Conservation (phyloP, 2,797 vertebrate genomes). For the Phoebastria nigripes region DNA sequence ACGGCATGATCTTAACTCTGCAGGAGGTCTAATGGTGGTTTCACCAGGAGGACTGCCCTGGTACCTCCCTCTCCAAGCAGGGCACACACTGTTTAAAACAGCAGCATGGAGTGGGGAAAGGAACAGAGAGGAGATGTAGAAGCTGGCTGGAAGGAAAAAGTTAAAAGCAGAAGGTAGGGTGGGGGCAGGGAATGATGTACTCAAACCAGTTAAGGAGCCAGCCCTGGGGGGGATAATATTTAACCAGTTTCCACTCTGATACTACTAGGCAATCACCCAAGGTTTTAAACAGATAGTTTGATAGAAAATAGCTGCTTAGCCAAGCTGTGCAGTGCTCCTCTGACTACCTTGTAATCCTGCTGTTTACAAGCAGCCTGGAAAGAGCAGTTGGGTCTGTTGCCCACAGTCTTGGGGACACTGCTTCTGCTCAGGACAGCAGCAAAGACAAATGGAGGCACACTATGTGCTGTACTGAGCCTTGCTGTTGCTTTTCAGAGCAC, state of each 20-base stretch:
- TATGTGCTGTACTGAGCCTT: not conserved
- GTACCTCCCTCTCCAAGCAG: not conserved
- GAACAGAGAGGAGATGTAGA: not conserved
- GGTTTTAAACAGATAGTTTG: not conserved
- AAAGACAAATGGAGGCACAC: not conserved
- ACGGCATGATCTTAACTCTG: not conserved
- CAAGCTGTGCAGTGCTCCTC: not conserved
- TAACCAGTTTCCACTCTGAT: not conserved
- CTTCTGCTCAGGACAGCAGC: not conserved
- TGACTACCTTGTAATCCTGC: not conserved
- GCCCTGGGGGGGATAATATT: not conserved
- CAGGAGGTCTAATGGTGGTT: not conserved
- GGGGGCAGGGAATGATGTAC: not conserved
- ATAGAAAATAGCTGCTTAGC: not conserved
- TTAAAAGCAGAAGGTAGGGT: not conserved
- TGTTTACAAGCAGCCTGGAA: not conserved
- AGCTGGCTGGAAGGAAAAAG: not conserved
- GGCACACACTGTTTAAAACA: not conserved
- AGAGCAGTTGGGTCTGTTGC: not conserved
- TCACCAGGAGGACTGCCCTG: not conserved
- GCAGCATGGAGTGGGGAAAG: not conserved
- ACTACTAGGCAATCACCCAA: not conserved
- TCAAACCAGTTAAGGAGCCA: not conserved
- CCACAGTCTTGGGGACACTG: not conserved
- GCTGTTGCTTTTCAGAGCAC: constrained; percentile 41